phyloP scores from a whole-genome alignment of 2,888 invertebrate genomes.

The Synergus laeviventris region DNA sequence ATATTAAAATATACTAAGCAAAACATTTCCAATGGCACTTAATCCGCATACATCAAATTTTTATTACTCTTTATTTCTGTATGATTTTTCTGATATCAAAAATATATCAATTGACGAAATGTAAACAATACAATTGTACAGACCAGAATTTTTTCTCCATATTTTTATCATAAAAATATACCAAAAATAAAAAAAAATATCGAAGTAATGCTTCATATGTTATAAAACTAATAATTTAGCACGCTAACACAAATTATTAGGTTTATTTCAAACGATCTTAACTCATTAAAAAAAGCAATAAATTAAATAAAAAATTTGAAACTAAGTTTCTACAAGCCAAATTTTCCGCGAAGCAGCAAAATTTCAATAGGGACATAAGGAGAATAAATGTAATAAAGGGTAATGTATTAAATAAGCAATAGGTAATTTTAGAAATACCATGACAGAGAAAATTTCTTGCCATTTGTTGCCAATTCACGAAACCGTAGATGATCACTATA shows the following conservation, averaged over 20 bases:
- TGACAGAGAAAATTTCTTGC: neutral
- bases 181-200: neutral
- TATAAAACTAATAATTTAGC: neutral
- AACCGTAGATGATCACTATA: neutral
- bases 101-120: neutral
- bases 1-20: neutral
- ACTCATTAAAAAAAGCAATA: neutral
- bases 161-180: neutral
- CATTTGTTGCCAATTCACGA: neutral
- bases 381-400: neutral
- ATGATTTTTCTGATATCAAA: neutral
- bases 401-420: neutral
- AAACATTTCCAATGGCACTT: neutral
- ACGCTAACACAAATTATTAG: neutral
- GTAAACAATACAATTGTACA: neutral
- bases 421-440: neutral
- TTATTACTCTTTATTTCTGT: neutral
- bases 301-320: neutral
- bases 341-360: neutral
- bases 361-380: neutral
- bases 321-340: neutral
- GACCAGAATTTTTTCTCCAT: neutral
- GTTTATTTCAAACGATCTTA: neutral
- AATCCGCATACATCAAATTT: neutral
- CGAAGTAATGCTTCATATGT: neutral